Conservation (phyloP, 2,888 invertebrate genomes). For the Geotrupes spiniger region DNA sequence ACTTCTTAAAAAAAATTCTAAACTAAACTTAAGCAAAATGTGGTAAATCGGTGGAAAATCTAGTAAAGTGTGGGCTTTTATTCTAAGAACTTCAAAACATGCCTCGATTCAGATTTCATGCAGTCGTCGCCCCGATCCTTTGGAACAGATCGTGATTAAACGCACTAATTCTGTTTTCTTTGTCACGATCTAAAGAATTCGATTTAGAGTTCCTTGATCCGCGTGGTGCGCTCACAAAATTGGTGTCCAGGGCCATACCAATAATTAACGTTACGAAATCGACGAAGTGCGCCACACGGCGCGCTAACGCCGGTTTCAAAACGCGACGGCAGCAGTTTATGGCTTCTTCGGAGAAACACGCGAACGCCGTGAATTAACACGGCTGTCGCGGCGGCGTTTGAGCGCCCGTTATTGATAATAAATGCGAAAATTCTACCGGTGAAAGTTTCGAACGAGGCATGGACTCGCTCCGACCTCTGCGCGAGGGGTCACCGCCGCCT, state of each 20-base stretch:
- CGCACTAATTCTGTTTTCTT: background rate
- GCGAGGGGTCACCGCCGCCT: conserved; percentile 1
- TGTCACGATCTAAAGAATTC: background rate
- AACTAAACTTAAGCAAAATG: no score
- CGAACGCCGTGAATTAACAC: background rate
- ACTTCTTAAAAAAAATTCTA: no score
- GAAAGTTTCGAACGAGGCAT: conserved; percentile 2
- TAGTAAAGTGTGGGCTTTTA: no score
- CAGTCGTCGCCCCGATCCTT: no score
- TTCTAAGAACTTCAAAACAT: no score
- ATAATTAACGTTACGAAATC: conserved; percentile 15
- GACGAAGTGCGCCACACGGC: background rate
- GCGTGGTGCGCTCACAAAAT: conserved; percentile 10
- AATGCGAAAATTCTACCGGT: conserved; percentile 4
- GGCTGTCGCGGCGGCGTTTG: background rate
- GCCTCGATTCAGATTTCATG: no score
- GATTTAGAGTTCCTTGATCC: conserved; percentile 17
- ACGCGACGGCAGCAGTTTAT: no score
- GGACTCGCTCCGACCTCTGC: background rate
- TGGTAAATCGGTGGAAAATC: no score
- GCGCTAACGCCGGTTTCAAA: background rate
- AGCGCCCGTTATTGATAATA: background rate
- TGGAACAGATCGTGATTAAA: no score
- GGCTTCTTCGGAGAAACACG: background rate
- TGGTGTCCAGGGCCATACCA: conserved; percentile 15